Evolutionary conservation across 1,140 invertebrate species (phyloP), one percentile per base, ranked within the genome.

Genomic region (Agraylea sexmaculata): DNA sequence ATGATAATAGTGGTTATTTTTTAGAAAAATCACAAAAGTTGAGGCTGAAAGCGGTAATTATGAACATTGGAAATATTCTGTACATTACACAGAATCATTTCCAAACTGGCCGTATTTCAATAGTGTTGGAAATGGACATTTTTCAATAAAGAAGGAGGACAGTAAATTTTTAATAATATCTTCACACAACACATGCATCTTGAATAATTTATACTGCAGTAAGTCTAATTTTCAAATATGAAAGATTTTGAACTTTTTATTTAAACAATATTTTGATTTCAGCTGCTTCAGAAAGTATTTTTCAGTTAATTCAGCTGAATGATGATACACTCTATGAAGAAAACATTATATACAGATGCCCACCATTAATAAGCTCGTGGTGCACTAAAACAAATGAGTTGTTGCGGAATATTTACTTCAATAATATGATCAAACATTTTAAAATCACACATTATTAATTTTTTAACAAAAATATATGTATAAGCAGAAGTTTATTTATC

Each of bases 21-120:
- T 37, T 46, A 80, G 78, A 52, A 57, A 68, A 2, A 64, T 72
- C 50, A 81, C 81, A 48, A 65, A 64, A 39, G 68, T 82, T 18
- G 55, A 74, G 2, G 53, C 64, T 1, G 78, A 80, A 55, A 71
- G 65, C 49, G 77, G 76, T 2, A 75, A 77, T 54, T 73, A 71
- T 43, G 69, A 77, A 37, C 66, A 78, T 46, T 82, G 78, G 79
- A 71, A 74, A 46, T 83, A 82, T 54, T 70, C 72, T 1, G 75
- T 77, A 0, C 49, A 68, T 43, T 83, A 82, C 49, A 71, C 62
- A 2, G 79, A 83, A 53, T 57, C 68, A 46, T 58, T 82, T 2
- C 74, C 71, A 27, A 63, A 77, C 34, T 62, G 80, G 54, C 78
- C 79, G 1, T 66, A 70, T 45, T 64, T 79, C 43, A 50, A 62